Evolutionary conservation across 2,888 invertebrate species (phyloP).

Genomic region (Ectemnius cavifrons): DNA sequence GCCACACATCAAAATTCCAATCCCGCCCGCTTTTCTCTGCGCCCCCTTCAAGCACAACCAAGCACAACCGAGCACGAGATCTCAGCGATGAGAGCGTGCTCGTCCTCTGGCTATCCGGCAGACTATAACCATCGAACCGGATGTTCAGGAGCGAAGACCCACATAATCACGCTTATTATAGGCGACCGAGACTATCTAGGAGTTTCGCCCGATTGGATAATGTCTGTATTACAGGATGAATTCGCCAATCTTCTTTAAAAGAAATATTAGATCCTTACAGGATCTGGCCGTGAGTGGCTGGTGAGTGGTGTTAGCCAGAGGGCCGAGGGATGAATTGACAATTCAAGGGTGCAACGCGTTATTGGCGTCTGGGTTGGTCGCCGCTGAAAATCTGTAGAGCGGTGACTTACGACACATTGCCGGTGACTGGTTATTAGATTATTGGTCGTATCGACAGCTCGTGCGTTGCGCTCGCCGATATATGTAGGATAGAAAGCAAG

Average conservation of each 20-base stretch:
- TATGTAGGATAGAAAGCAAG: slow-evolving; percentile 52
- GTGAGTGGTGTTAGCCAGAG: not conserved
- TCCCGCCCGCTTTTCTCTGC: not conserved
- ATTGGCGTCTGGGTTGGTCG: slow-evolving; percentile 57
- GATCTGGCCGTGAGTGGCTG: too few species aligned
- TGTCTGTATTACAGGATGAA: not conserved
- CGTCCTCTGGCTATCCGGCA: too few species aligned
- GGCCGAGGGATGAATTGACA: slow-evolving; percentile 52
- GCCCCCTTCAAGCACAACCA: not conserved
- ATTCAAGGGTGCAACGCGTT: slow-evolving; percentile 50
- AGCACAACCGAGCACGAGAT: not conserved
- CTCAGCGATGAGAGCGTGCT: not conserved
- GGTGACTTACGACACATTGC: slow-evolving; percentile 74
- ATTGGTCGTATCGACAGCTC: slow-evolving; percentile 77
- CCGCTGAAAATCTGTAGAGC: slow-evolving; percentile 71
- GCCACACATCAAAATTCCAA: slow-evolving; percentile 7
- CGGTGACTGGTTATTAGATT: slow-evolving; percentile 78
- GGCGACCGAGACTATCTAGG: not conserved
- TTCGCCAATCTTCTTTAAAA: not conserved
- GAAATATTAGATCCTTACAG: not conserved
- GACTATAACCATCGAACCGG: too few species aligned
- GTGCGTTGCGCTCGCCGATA: slow-evolving; percentile 64
- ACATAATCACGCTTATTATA: slow-evolving; percentile 3
- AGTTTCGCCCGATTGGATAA: slow-evolving; percentile 1
- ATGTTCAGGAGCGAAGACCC: too few species aligned